Percentiles rank a stretch among this genome's conserved stretches.
Evolutionary conservation across 2,888 invertebrate genomes (phyloP).

Genomic region (Scrobipalpa atriplicella): DNA sequence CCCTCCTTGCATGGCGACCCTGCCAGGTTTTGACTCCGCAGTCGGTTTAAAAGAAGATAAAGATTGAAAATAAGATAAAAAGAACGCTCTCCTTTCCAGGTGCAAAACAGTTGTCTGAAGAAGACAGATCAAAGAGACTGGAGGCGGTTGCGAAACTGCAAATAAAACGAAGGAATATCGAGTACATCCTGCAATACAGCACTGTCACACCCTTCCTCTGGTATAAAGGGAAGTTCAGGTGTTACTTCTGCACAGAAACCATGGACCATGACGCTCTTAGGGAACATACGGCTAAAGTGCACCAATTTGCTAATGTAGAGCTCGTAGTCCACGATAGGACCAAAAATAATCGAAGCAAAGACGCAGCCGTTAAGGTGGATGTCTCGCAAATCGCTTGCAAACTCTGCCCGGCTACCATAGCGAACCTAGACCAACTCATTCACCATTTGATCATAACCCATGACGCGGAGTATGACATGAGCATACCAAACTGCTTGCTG

Average conservation of each 20-base stretch:
- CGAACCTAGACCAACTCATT: conserved; percentile 66
- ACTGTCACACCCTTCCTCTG: conserved; percentile 75
- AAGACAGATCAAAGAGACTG: conserved; percentile 73
- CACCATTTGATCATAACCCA: conserved; percentile 75
- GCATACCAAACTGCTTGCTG: conserved; percentile 69
- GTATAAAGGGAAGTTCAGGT: conserved; percentile 71
- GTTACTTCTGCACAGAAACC: conserved; percentile 70
- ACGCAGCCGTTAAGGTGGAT: conserved; percentile 76
- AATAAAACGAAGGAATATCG: conserved; percentile 69
- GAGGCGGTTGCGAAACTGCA: conserved; percentile 66
- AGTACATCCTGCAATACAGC: conserved; percentile 71
- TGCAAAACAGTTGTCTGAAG: conserved; percentile 63
- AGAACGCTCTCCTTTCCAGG: conserved; percentile 69
- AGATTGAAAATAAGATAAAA: neutral
- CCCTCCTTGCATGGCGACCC: too few species aligned
- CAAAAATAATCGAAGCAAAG: conserved; percentile 71
- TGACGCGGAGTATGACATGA: conserved; percentile 72
- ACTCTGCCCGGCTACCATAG: conserved; percentile 57
- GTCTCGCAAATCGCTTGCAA: conserved; percentile 67
- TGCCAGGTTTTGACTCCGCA: too few species aligned
- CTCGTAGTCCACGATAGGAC: conserved; percentile 68
- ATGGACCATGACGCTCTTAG: conserved; percentile 67
- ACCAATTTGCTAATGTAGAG: conserved; percentile 67
- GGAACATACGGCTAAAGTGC: conserved; percentile 59
- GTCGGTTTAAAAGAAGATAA: neutral